Evolutionary conservation across 2,113 vertebrate genomes (phyloP).

Genomic region (Hyperopisus bebe): DNA sequence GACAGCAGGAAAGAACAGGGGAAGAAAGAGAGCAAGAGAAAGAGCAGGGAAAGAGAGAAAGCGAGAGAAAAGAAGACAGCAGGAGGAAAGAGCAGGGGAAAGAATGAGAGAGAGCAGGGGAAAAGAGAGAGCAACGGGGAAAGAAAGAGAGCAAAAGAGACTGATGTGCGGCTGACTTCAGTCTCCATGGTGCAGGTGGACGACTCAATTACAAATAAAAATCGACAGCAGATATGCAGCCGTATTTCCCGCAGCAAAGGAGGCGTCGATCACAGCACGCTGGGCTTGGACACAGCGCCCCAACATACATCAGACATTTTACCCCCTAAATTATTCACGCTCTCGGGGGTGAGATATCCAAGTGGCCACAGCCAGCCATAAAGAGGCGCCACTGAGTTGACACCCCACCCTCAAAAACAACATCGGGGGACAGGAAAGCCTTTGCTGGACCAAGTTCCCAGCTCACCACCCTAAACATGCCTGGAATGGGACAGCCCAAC

Average conservation of each 20-base stretch:
- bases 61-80: not conserved
- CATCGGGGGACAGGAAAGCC: not conserved
- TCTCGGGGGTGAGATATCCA: not conserved
- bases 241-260: not conserved
- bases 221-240: not conserved
- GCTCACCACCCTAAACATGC: not conserved
- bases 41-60: not conserved
- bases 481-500: not conserved
- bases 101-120: not conserved
- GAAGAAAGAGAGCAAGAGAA: too few relatives aligned
- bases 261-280: not conserved
- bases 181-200: not conserved
- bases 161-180: not conserved
- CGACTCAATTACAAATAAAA: not conserved
- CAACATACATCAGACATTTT: not conserved
- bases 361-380: not conserved
- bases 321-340: not conserved
- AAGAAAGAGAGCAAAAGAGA: not conserved
- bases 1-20: not conserved
- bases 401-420: not conserved
- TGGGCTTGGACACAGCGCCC: not conserved
- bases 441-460: not conserved
- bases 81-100: too few relatives aligned
- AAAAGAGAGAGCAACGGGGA: not conserved
- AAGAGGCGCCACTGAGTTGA: not conserved